phyloP scores from a whole-genome alignment of 2,888 invertebrate genomes.

The Drosophila anomelani region DNA sequence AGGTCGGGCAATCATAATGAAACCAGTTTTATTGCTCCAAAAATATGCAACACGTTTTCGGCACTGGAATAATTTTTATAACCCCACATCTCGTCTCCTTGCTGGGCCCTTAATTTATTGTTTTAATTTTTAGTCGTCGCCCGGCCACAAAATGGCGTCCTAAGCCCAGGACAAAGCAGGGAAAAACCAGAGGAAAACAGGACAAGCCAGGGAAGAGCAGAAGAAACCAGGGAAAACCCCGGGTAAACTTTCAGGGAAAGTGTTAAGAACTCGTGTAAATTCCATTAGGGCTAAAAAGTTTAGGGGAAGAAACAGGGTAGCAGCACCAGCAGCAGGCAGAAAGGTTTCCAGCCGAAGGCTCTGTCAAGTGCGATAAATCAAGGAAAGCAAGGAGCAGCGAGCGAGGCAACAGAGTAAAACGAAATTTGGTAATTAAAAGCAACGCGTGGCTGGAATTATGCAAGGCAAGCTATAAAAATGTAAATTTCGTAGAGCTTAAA shows the following conservation, averaged over 20 bases:
- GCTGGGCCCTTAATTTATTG: conserved; percentile 64
- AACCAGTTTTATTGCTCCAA: conserved; percentile 57
- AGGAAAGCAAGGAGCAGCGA: conserved; percentile 24
- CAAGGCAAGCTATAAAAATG: conserved; percentile 69
- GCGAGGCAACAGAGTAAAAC: not conserved
- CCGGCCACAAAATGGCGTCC: conserved; percentile 61
- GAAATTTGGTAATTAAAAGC: conserved; percentile 58
- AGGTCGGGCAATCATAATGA: conserved; percentile 48
- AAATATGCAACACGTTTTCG: conserved; percentile 49
- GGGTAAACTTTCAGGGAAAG: conserved; percentile 60
- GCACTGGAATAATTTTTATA: conserved; percentile 27
- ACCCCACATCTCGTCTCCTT: conserved; percentile 5
- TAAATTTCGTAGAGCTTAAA: conserved; percentile 51
- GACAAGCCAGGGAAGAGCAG: not conserved
- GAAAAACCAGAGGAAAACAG: not conserved
- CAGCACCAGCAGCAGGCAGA: not conserved
- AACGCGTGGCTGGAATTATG: conserved; percentile 65
- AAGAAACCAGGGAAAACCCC: conserved; percentile 1
- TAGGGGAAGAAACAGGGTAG: not conserved
- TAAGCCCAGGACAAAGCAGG: conserved; percentile 5
- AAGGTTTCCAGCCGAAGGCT: conserved; percentile 17
- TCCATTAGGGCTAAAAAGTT: conserved; percentile 64
- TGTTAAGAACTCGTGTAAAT: conserved; percentile 78
- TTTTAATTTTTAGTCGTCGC: conserved; percentile 72
- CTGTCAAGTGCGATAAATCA: conserved; percentile 66